Evolutionary conservation across 92 coral and sea anemone species (phyloP), one percentile per base, ranked within the genome.

Genomic region (Metridium senile): DNA sequence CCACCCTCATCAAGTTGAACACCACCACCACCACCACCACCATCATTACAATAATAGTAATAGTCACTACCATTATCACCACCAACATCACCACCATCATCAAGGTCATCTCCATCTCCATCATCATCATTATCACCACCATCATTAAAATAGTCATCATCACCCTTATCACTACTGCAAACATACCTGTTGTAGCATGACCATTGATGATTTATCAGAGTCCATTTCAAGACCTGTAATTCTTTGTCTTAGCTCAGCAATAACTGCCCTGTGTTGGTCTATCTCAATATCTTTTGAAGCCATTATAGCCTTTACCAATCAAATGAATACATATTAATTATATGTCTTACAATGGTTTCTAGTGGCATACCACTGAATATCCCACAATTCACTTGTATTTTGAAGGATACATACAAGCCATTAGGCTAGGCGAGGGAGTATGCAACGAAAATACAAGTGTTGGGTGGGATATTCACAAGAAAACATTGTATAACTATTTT

Each of bases 231-330:
- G 84, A 6, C 91, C 99, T 0, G 82, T 71, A 23, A 90, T 81
- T 52, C 89, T 87, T 57, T 89, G 93, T 31, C 84, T 81, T 25
- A 92, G 77, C 26, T 92, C 89, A 34, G 84, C 87, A 31, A 89
- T 82, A 2, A 87, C 74, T 18, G 79, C 85, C 62, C 81, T 88
- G 80, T 89, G 83, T 32, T 85, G 82, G 27, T 69, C 89, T 33
- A 95, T 82, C 68, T 95, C 99, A 27, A 57, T 86, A 66, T 95
- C 97, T 70, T 95, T 95, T 16, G 88, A 79, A 22, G 89, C 95
- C 59, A 95, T 81, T 19, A 87, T 89, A 69, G 77, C 85, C 99
- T 94, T 77, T 28, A 22, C 43, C 1, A 63, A 54, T 20, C 39
- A 63, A 63, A 9, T 20, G 16, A 59, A 59, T 26, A 59, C 31